These are phyloP conservation scores for Accipiter cooperii DNA, from an alignment of 2,113 vertebrate species.

Conservation along the genomic window DNA sequence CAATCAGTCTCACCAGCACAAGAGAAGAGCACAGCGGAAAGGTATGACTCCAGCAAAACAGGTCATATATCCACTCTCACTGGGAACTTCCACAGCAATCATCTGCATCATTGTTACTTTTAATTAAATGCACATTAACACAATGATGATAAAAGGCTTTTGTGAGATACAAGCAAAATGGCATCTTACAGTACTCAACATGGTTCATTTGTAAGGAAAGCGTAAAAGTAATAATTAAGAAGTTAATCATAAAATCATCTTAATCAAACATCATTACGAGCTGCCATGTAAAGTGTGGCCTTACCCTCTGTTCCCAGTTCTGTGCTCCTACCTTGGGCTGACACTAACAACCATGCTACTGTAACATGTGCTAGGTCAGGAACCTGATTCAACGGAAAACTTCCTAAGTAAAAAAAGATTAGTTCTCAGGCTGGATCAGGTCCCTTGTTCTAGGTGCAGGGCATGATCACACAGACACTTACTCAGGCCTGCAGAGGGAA, in stretches of 20 bases:
- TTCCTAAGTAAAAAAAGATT: neutral
- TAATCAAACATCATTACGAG: neutral
- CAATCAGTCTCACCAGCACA: neutral
- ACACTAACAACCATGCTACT: neutral
- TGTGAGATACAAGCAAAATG: neutral
- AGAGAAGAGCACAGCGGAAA: neutral
- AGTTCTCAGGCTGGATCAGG: neutral
- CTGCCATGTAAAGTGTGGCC: neutral
- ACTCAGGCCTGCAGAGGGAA: neutral
- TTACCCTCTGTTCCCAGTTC: neutral
- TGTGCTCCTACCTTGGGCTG: neutral
- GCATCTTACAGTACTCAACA: neutral
- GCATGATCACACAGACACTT: neutral
- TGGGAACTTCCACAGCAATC: neutral
- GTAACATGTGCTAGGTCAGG: rapidly evolving
- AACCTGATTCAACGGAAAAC: neutral
- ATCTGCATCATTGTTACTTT: neutral
- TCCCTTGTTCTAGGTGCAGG: neutral
- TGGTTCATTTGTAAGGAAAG: neutral
- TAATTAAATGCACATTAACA: neutral
- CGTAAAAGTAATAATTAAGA: neutral
- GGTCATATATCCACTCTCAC: neutral
- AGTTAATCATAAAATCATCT: neutral
- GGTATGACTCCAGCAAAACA: neutral
- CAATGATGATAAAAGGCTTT: neutral